Evolutionary conservation across 2,113 vertebrate genomes (phyloP), one percentile per base, ranked within the genome.

Genomic region (Panthera tigris): DNA sequence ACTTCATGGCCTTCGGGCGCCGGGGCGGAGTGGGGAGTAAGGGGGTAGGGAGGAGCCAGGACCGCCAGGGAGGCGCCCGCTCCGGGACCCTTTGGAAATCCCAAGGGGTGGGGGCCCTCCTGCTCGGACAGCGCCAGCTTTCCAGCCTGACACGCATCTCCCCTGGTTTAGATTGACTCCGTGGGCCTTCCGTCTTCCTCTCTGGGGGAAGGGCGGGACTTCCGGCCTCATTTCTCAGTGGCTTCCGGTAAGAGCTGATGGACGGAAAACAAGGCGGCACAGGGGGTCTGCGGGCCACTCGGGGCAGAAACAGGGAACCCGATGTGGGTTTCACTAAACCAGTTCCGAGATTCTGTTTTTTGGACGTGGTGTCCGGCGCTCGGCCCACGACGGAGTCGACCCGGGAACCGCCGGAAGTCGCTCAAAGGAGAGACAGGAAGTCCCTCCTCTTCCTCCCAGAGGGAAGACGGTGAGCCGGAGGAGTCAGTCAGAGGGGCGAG

Each of bases 391-490:
- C 27, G 3, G 13, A 25, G 79, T 29, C 11, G 71, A 36, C 94
- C 19, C 5, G 33, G 85, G n/a, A 50, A 7, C 89, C 14, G 69
- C 97, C 97, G 98, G 98, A 98, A 98, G 96, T 93, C 36, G 25
- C 36, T 31, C 39, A 6, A 68, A 27, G 31, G 89, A 73, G 80
- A 33, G 21, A 31, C 93, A 48, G 97, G 98, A 98, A 97, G 96
- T 98, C 95, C 98, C 97, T 14, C 98, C 98, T 10, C 57, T 96
- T 97, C 98, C 97, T 97, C 97, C 98, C 98, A 97, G 52, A 97
- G 98, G 98, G 98, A 98, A 98, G 98, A 98, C 98, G 98, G 97
- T 98, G 97, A 98, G 98, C 98, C 98, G 96, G 97, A 98, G 98
- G 98, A 98, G 98, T 97, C 98, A 98, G 98, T 98, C 98, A 94